Evolutionary conservation across 2,888 invertebrate species (phyloP).

Genomic region (Lucinisca nassula): DNA sequence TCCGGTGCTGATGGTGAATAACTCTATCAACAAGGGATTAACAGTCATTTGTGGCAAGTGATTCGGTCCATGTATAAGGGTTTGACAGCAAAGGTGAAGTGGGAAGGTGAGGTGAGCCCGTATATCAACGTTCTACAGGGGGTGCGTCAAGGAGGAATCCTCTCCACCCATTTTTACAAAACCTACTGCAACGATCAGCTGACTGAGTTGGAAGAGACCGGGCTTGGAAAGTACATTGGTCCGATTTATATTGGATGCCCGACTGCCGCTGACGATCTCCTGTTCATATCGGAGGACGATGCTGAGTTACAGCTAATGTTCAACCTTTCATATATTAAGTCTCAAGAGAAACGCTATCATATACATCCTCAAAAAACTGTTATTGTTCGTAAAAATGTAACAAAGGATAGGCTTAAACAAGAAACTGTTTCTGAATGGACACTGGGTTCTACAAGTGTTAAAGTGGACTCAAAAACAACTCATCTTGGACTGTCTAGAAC

Average conservation of each 20-base stretch:
- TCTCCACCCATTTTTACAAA: conserved; percentile 25
- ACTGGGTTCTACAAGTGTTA: not conserved
- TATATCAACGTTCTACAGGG: not conserved
- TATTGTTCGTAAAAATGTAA: not conserved
- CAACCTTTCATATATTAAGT: not conserved
- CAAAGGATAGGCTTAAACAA: not conserved
- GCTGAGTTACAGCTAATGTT: conserved; percentile 8
- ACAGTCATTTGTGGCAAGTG: not conserved
- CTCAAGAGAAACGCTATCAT: not conserved
- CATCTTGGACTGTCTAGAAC: conserved; percentile 17
- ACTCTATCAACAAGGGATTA: conserved; percentile 6
- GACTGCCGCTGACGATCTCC: conserved; percentile 19
- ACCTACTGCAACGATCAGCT: conserved; percentile 3
- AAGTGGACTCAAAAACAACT: not conserved
- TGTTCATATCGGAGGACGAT: not conserved
- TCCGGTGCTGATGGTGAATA: conserved; percentile 3
- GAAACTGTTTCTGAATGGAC: not conserved
- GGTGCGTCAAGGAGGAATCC: conserved; percentile 23
- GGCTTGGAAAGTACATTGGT: conserved; percentile 1
- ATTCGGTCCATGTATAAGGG: conserved; percentile 8
- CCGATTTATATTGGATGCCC: conserved; percentile 14
- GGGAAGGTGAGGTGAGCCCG: conserved; percentile 5
- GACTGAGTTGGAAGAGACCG: not conserved
- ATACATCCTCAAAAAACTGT: conserved; percentile 21
- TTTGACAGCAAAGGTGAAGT: conserved; percentile 23